These are phyloP conservation scores for Phrynocephalus guinanensis DNA, from an alignment of 2,797 vertebrate species.

Conservation along the genomic window DNA sequence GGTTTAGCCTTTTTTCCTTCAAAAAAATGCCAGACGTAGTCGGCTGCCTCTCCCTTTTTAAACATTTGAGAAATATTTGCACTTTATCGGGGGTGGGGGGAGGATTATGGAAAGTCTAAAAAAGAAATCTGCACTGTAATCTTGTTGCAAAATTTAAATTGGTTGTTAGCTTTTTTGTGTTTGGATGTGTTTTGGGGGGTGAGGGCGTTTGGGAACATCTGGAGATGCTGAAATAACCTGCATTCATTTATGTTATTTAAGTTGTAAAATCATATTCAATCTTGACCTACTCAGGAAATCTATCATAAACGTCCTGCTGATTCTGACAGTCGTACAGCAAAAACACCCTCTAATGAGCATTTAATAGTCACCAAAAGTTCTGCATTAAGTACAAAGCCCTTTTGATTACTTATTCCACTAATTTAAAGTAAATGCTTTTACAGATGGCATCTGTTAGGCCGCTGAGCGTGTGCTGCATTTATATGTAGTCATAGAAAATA, in stretches of 20 bases:
- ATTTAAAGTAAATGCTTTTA: constrained; percentile 90
- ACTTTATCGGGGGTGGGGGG: not conserved
- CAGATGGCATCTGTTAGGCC: constrained; percentile 87
- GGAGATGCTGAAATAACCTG: constrained; percentile 85
- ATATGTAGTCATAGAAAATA: constrained; percentile 83
- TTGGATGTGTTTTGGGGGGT: constrained; percentile 56
- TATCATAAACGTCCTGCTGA: constrained; percentile 86
- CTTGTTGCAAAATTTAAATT: constrained; percentile 75
- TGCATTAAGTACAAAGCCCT: constrained; percentile 88
- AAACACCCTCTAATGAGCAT: constrained; percentile 88
- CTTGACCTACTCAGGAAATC: constrained; percentile 87
- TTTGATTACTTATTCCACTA: constrained; percentile 89
- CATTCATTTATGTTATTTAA: constrained; percentile 85
- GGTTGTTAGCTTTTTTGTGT: constrained; percentile 71
- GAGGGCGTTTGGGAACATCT: constrained; percentile 82
- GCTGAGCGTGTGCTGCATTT: constrained; percentile 81
- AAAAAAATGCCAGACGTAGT: constrained; percentile 20
- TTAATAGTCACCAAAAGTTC: constrained; percentile 89
- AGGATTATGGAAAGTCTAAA: constrained; percentile 61
- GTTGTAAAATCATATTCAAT: constrained; percentile 88
- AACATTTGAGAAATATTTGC: constrained; percentile 15
- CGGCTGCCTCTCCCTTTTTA: not conserved
- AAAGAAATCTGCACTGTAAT: constrained; percentile 67
- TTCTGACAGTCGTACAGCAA: constrained; percentile 87
- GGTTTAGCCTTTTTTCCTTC: not conserved